A percentile compares a stretch with the other conserved stretches of the same genome.
Evolutionary conservation across 1,140 invertebrate genomes (phyloP).

Genomic region (Dendroctonus valens): DNA sequence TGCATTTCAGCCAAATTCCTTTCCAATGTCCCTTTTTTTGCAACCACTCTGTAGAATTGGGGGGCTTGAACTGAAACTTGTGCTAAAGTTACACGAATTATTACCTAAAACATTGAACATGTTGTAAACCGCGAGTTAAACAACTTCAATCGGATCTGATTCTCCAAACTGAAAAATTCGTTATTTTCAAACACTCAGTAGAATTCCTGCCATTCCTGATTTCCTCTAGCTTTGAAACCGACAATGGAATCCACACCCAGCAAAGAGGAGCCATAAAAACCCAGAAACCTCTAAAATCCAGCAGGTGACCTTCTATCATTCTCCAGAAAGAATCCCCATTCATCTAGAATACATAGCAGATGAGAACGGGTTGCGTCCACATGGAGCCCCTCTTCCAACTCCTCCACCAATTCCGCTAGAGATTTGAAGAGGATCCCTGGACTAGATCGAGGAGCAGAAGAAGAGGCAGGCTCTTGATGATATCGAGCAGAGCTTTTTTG

Average conservation of each 20-base stretch:
- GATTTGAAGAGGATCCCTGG: constrained; percentile 72
- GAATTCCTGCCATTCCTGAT: too few relatives aligned
- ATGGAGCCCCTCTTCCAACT: constrained; percentile 69
- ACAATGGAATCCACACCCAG: constrained; percentile 64
- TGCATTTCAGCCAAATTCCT: too few relatives aligned
- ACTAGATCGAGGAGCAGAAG: constrained; percentile 46
- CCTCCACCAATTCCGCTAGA: constrained; percentile 73
- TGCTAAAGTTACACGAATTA: too few relatives aligned
- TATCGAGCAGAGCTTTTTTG: constrained; percentile 13
- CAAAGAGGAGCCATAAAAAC: constrained; percentile 60
- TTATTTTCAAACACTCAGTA: too few relatives aligned
- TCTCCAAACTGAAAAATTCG: too few relatives aligned
- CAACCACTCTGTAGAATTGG: too few relatives aligned
- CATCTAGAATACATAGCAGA: constrained; percentile 74
- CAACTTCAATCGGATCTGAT: too few relatives aligned
- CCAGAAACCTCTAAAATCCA: constrained; percentile 42
- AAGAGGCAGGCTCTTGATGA: constrained; percentile 1
- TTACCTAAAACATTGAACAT: too few relatives aligned
- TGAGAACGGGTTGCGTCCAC: constrained; percentile 71
- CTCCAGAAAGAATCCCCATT: constrained; percentile 75
- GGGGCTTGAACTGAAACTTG: too few relatives aligned
- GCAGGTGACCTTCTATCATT: constrained; percentile 71
- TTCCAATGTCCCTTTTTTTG: too few relatives aligned
- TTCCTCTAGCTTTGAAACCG: constrained; percentile 63
- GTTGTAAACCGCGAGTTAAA: too few relatives aligned